A percentile compares a stretch with the other conserved stretches of the same genome.
These are phyloP conservation scores for Andricus curvator DNA, from an alignment of 2,888 invertebrate genomes.

Conservation along the genomic window DNA sequence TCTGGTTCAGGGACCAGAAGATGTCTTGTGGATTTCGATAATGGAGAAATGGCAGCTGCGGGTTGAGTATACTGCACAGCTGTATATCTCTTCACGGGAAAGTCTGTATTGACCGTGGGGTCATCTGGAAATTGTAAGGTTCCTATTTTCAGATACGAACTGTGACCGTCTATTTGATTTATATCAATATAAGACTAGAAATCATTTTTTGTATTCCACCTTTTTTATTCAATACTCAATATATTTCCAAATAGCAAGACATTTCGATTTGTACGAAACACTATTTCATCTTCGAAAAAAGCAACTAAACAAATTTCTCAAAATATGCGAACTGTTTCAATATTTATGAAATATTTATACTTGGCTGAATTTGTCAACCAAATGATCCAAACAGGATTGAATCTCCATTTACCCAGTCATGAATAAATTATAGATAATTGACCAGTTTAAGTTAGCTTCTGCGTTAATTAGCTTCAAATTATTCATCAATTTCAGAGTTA, in stretches of 20 bases:
- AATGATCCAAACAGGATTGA: background rate
- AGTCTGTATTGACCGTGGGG: conserved; percentile 86
- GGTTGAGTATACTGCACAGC: conserved; percentile 89
- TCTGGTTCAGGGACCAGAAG: conserved; percentile 84
- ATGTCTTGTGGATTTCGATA: conserved; percentile 90
- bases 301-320: background rate
- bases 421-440: background rate
- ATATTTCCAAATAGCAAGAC: background rate
- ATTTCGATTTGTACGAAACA: no score
- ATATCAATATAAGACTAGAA: background rate
- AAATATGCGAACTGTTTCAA: background rate
- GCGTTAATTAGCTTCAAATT: background rate
- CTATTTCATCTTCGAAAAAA: background rate
- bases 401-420: background rate
- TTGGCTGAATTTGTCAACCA: background rate
- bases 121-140: conserved; percentile 79
- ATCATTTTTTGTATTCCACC: background rate
- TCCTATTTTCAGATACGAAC: conserved; percentile 35
- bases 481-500: background rate
- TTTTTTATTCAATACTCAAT: background rate
- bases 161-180: background rate
- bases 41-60: conserved; percentile 85
- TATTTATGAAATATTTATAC: background rate
- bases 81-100: conserved; percentile 87
- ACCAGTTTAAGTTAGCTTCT: background rate